Evolutionary conservation across 2,797 vertebrate genomes (phyloP).

Genomic region (Paedocypris micromegethes): DNA sequence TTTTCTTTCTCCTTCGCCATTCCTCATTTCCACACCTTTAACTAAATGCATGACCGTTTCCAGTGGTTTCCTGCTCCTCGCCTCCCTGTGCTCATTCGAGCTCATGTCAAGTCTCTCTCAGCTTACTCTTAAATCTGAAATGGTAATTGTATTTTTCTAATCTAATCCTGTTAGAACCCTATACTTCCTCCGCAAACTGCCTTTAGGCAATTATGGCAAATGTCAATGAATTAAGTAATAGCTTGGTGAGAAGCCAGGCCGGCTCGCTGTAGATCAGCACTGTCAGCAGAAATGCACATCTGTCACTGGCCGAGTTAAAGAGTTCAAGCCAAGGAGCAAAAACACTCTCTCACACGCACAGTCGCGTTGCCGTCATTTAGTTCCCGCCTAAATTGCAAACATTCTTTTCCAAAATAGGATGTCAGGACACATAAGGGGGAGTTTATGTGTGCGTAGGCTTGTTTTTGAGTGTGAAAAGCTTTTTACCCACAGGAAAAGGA

Average conservation of each 20-base stretch:
- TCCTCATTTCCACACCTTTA: conserved; percentile 36
- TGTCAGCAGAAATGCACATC: conserved; percentile 70
- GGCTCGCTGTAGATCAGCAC: conserved; percentile 61
- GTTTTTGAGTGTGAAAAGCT: conserved; percentile 8
- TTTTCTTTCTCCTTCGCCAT: conserved; percentile 26
- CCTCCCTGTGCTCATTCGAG: conserved; percentile 14
- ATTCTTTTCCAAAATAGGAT: conserved; percentile 35
- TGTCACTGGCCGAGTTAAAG: conserved; percentile 59
- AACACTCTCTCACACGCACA: conserved; percentile 17
- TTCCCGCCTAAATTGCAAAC: conserved; percentile 42
- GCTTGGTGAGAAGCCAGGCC: conserved; percentile 66
- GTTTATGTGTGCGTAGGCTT: conserved; percentile 14
- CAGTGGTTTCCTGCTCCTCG: conserved; percentile 25
- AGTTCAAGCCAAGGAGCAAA: conserved; percentile 33
- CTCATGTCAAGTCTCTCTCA: conserved; percentile 47
- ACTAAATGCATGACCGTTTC: conserved; percentile 45
- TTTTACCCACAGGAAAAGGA: conserved; percentile 15
- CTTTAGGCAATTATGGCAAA: conserved; percentile 73
- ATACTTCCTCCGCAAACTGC: conserved; percentile 63
- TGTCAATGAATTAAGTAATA: conserved; percentile 79
- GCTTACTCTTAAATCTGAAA: conserved; percentile 65
- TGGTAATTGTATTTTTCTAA: conserved; percentile 73
- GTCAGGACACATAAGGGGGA: conserved; percentile 31
- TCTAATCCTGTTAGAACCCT: conserved; percentile 70
- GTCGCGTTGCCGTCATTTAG: conserved; percentile 54